Evolutionary conservation across 2,797 vertebrate genomes (phyloP), one percentile per base, ranked within the genome.

Genomic region (Etheostoma perlongum): DNA sequence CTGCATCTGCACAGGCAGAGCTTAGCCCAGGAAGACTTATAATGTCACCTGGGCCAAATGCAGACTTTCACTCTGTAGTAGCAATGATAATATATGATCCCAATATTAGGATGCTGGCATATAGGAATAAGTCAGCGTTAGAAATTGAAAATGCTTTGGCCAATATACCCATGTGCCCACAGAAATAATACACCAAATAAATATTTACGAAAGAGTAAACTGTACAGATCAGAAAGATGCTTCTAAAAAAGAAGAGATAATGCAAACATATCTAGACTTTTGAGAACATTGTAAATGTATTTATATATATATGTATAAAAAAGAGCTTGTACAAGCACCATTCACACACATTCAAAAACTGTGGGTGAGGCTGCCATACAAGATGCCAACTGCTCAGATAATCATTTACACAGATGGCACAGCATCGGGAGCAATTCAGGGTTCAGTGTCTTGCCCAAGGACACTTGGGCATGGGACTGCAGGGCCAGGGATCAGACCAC

Each of bases 1-100:
- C 85, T 85, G 81, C 67, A 72, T 82, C 68, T 76, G 80, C 79
- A 83, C 68, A 58, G 67, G 65, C 64, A 78, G 65, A 89, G 85
- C 80, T 89, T 84, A 91, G 78, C 83, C 65, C 51, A 21, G 8
- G 30, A 65, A 40, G 67, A 74, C 78, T 85, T 85, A 85, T 33
- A 66, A 78, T 79, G 82, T 81, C 85, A 85, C 80, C 72, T 16
- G 62, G 54, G 66, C 67, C 68, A 82, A 63, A 78, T 18, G 68
- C 72, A 79, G 52, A 49, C 49, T 76, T 82, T 84, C 58, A 73
- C 74, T 87, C 75, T 81, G 44, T 36, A 36, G 59, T 21, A 65
- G 79, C 60, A 64, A 33, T 36, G 54, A 74, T 76, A 58, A 76
- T 76, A 76, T 60, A 57, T 69, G 64, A 83, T 79, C 65, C 71